Base-by-base conservation (phyloP, 37 sponge, comb jelly and placozoan genomes). In the Haliclona indistincta region DNA sequence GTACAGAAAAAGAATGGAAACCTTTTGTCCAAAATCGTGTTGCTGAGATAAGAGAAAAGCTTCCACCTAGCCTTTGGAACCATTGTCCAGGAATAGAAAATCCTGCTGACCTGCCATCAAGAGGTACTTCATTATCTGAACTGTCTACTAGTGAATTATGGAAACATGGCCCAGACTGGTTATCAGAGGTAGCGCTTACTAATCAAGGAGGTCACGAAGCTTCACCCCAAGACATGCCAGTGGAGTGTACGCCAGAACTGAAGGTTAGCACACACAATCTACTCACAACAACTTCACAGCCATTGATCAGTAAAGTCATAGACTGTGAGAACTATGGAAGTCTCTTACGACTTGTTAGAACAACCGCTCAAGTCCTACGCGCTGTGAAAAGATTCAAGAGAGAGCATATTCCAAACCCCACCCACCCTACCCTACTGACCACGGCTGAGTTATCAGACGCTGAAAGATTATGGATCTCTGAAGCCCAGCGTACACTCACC, bases 31-130 rank as follows among this genome's bases (percentile, higher is more conserved):
- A 38, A 33, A 62, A 67, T 40, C 38, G 79, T 38, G 79, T 78
- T 19, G 39, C 25, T 17, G 79, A 78, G 38, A 78, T 78, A 13
- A 55, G 58, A 8, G 15, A 78, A 56, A 8, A 17, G n/a, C 22
- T 38, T 2, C 39, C 42, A 2, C 37, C 55, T 38, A 69, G 5
- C 19, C 41, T 36, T 38, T 65, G 79, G 79, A 33, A 38, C 7
- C 39, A 43, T 34, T 76, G 54, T n/a, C 79, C 75, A 34, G 63
- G 63, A 35, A 28, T 3, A n/a, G n/a, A n/a, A n/a, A n/a, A n/a
- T n/a, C n/a, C 75, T 28, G 75, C 75, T 23, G 75, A 74, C 41
- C 2, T 58, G 11, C 63, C 75, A 22, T 74, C 75, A 35, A 76
- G 77, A 64, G 77, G 77, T 35, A 30, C 34, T 19, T 26, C 77